These are phyloP conservation scores for Vultur gryphus DNA, from an alignment of 2,797 vertebrate genomes.

Conservation along the genomic window DNA sequence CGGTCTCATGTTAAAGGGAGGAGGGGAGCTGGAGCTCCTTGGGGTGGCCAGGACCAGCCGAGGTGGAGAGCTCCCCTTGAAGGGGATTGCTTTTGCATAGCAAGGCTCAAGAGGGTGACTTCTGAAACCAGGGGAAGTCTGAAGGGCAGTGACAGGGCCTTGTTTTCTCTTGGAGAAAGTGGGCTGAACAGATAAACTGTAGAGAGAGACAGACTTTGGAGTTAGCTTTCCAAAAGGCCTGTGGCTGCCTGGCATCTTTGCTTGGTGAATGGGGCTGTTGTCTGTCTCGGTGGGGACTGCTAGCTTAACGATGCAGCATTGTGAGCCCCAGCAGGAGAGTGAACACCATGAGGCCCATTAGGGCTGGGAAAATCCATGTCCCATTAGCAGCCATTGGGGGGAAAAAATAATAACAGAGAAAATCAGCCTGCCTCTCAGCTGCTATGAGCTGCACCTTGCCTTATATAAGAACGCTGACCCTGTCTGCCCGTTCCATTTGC, in stretches of 20 bases:
- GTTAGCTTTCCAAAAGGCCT: background rate
- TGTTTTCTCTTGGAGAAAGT: background rate
- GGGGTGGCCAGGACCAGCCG: background rate
- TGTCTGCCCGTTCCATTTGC: constrained; percentile 13
- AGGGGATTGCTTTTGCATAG: background rate
- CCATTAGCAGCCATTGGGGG: constrained; percentile 39
- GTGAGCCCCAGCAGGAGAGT: constrained; percentile 40
- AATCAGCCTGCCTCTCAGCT: background rate
- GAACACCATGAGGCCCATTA: constrained; percentile 59
- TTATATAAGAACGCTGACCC: background rate
- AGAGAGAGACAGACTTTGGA: background rate
- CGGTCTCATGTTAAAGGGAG: accelerated
- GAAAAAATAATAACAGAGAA: background rate
- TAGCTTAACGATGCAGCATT: constrained; percentile 34
- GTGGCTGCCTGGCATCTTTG: background rate
- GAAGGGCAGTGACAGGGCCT: background rate
- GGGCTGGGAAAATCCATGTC: constrained; percentile 56
- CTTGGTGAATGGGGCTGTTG: constrained; percentile 22
- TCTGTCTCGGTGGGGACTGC: background rate
- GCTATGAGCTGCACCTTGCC: constrained; percentile 1
- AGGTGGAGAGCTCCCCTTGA: background rate
- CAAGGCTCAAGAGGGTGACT: background rate
- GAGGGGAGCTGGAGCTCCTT: background rate
- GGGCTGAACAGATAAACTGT: background rate
- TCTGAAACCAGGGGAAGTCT: background rate